Base-by-base conservation (phyloP, 2,888 invertebrate genomes). In the Apoda limacodes region DNA sequence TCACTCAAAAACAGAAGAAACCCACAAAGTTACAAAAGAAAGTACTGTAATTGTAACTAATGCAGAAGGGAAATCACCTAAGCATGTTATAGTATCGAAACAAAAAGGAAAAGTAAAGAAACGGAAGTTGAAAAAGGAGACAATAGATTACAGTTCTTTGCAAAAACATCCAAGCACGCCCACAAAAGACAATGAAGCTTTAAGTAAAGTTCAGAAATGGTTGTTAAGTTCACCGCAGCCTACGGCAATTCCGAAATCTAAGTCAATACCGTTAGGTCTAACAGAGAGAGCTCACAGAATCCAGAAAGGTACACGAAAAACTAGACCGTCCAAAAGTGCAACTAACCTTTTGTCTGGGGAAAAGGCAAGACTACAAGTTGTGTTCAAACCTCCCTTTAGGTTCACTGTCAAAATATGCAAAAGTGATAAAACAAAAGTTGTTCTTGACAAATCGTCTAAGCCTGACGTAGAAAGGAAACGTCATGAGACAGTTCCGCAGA, bases 331-430 rank as follows among this genome's bases (percentile, higher is more conserved):
- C 44, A 88, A 89, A 51, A 90, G 90, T 50, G 85, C 88, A 37
- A 88, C 88, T 10, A 89, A 89, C 52, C 78, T 90, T 21, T 66
- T 85, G n/a, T 74, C 81, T 23, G 80, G 81, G 32, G 85, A 85
- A 48, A 90, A 90, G 59, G 86, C 92, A 7, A 85, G 90, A 43
- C 71, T 93, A 12, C 93, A 93, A 65, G 92, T 93, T 19, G 90
- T 93, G 13, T 93, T 92, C 62, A 92, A 92, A 59, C 92, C 93
- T 28, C 93, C 93, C 7, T 93, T 93, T 68, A 89, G 91, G 53
- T 92, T 93, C 65, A 92, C 91, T 60, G 84, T 93, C 31, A 90
- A 90, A 57, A 83, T 93, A 40, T 83, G 87, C 35, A 88, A 88
- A 53, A 86, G 88, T 31, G 88, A 88, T 42, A 88, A 88, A 60